Evolutionary conservation across 2,888 invertebrate species (phyloP).

Genomic region (Liposcelis brunnea): DNA sequence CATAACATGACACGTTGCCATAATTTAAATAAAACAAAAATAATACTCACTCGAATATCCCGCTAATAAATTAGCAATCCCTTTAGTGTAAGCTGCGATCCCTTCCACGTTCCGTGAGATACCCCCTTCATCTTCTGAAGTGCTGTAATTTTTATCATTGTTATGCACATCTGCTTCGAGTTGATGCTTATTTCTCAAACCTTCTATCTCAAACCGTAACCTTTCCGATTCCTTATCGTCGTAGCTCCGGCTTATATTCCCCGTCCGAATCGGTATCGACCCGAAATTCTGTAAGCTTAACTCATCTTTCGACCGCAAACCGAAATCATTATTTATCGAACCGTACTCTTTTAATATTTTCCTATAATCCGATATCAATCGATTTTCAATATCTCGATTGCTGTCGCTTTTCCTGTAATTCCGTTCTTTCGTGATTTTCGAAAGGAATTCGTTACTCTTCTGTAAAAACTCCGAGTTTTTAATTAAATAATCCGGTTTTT

Average conservation of each 20-base stretch:
- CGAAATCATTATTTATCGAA: too few relatives aligned
- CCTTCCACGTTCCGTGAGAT: not conserved
- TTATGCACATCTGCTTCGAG: not conserved
- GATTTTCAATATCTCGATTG: not conserved
- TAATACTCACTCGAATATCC: not conserved
- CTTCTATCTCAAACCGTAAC: not conserved
- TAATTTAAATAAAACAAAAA: not conserved
- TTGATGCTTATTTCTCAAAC: not conserved
- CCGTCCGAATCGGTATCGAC: too few relatives aligned
- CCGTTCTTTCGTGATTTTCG: not conserved
- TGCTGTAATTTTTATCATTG: not conserved
- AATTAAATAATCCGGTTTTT: conserved; percentile 2
- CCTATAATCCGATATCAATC: conserved; percentile 2
- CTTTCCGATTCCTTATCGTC: not conserved
- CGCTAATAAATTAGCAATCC: not conserved
- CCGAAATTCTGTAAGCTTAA: not conserved
- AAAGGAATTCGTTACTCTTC: conserved; percentile 2
- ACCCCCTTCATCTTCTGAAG: conserved; percentile 5
- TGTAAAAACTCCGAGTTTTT: conserved; percentile 7
- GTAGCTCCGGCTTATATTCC: not conserved
- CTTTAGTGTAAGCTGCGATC: not conserved
- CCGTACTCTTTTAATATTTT: conserved; percentile 4
- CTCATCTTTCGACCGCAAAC: not conserved
- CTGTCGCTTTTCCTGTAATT: conserved; percentile 2
- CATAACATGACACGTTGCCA: too few relatives aligned